These are phyloP conservation scores for Ctenopoma kingsleyae DNA, from an alignment of 2,797 vertebrate species.

Conservation along the genomic window DNA sequence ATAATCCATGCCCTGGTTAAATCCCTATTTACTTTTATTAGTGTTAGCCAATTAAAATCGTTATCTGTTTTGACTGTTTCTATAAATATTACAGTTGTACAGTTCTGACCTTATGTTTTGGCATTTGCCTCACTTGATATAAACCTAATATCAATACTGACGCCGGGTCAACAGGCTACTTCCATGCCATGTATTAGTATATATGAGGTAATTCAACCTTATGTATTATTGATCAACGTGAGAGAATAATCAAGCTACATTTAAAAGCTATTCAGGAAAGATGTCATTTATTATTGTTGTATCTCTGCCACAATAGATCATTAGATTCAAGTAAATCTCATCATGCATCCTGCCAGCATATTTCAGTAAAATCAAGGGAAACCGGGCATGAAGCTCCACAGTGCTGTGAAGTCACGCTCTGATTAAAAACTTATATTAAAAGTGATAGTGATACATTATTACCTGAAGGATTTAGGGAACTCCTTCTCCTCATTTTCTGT, in stretches of 20 bases:
- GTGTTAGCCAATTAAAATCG: slow-evolving; percentile 15
- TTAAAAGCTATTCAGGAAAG: slow-evolving; percentile 63
- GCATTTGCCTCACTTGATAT: slow-evolving; percentile 32
- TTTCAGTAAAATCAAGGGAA: slow-evolving; percentile 96
- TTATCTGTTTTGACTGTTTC: slow-evolving; percentile 8
- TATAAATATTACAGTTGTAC: slow-evolving; percentile 9
- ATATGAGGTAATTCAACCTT: slow-evolving; percentile 39
- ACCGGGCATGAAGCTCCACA: slow-evolving; percentile 94
- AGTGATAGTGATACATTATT: slow-evolving; percentile 99
- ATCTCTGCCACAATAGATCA: slow-evolving; percentile 89
- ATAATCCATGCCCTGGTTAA: background rate
- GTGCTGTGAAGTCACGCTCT: slow-evolving; percentile 98
- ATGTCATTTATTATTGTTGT: slow-evolving; percentile 88
- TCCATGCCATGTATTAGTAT: slow-evolving; percentile 13
- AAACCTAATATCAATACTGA: slow-evolving; percentile 22
- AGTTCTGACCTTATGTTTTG: slow-evolving; percentile 20
- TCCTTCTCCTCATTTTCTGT: slow-evolving; percentile 79
- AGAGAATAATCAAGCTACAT: slow-evolving; percentile 50
- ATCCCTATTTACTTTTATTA: slow-evolving; percentile 20
- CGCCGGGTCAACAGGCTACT: slow-evolving; percentile 45
- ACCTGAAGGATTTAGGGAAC: slow-evolving; percentile 91
- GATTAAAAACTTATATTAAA: slow-evolving; percentile 99
- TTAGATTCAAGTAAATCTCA: slow-evolving; percentile 96
- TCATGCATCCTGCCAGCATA: slow-evolving; percentile 89
- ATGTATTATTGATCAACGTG: slow-evolving; percentile 38